Evolutionary conservation across 2,113 vertebrate genomes (phyloP).

Genomic region (Tinamus guttatus): DNA sequence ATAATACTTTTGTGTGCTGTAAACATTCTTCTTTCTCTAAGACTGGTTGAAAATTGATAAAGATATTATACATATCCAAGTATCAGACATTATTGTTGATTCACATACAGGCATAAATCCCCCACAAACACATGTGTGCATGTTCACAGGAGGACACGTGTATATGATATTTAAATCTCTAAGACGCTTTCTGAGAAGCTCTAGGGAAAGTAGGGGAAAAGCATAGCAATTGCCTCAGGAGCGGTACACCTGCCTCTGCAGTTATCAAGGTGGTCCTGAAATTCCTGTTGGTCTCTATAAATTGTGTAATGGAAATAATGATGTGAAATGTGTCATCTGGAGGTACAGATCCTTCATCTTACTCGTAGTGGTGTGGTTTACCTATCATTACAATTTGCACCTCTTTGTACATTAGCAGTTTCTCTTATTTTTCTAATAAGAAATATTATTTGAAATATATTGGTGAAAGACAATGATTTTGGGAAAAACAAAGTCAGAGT

Average conservation of each 20-base stretch:
- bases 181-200: neutral
- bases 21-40: neutral
- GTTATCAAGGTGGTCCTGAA: neutral
- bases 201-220: neutral
- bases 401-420: neutral
- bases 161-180: neutral
- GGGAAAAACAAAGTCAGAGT: neutral
- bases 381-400: neutral
- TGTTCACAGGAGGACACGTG: neutral
- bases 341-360: neutral
- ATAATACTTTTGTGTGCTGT: neutral
- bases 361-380: rapidly evolving
- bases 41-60: neutral
- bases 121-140: neutral
- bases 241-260: neutral
- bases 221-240: neutral
- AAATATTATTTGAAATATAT: neutral
- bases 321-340: neutral
- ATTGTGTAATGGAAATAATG: neutral
- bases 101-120: neutral
- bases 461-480: neutral
- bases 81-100: neutral
- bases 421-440: neutral
- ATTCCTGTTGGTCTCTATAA: neutral
- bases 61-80: neutral